Evolutionary conservation across 2,797 vertebrate genomes (phyloP).

Genomic region (Thamnophis elegans): DNA sequence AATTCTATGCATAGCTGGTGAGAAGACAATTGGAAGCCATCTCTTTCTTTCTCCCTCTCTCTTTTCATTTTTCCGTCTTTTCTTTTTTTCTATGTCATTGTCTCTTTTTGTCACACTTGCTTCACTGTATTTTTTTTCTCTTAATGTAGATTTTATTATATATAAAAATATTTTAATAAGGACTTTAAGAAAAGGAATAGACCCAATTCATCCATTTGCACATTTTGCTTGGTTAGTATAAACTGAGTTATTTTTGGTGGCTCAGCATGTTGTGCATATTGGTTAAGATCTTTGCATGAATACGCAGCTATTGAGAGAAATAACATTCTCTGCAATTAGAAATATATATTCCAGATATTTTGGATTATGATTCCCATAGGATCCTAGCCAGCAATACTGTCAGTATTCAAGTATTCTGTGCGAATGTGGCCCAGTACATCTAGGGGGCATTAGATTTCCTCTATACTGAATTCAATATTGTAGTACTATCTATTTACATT

Average conservation of each 20-base stretch:
- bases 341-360: not conserved
- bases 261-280: no score
- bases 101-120: not conserved
- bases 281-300: not conserved
- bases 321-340: not conserved
- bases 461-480: not conserved
- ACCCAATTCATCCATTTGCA: no score
- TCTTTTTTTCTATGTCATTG: not conserved
- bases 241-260: no score
- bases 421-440: not conserved
- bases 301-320: not conserved
- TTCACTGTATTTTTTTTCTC: no score
- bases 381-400: not conserved
- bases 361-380: not conserved
- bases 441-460: not conserved
- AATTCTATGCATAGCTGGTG: not conserved
- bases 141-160: no score
- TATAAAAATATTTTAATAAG: no score
- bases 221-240: no score
- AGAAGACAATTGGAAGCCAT: not conserved
- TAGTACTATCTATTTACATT: not conserved
- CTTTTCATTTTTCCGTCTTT: not conserved
- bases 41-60: not conserved
- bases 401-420: not conserved
- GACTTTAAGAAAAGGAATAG: no score